These are phyloP conservation scores for Centropus bengalensis DNA, from an alignment of 2,113 vertebrate genomes.

Conservation along the genomic window DNA sequence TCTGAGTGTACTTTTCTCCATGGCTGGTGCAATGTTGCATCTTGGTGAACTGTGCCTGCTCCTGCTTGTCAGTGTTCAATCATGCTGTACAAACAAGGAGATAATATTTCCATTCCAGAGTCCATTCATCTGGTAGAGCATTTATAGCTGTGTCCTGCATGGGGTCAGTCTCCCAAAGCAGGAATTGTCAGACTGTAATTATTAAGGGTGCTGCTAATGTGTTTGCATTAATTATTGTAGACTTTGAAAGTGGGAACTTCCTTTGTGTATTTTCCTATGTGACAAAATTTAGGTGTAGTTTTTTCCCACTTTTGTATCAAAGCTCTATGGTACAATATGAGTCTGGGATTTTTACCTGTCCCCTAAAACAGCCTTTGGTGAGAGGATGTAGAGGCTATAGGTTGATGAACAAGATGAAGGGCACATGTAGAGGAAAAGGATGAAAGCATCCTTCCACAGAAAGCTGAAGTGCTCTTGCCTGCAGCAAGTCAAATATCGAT, in stretches of 20 bases:
- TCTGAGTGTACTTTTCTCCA: neutral
- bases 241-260: neutral
- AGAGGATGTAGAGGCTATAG: neutral
- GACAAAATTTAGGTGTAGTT: neutral
- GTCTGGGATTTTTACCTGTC: neutral
- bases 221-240: neutral
- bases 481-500: neutral
- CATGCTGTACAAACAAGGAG: neutral
- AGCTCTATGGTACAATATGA: neutral
- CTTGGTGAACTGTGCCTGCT: neutral
- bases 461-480: neutral
- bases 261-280: neutral
- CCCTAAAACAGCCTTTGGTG: neutral
- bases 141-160: neutral
- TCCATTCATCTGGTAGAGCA: neutral
- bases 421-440: neutral
- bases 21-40: neutral
- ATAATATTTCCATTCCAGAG: neutral
- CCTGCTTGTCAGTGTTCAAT: neutral
- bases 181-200: neutral
- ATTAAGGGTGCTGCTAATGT: neutral
- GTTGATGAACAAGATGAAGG: neutral
- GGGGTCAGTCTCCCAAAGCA: neutral
- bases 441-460: neutral
- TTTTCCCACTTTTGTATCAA: neutral